phyloP scores from a whole-genome alignment of 2,113 vertebrate species.

The Cryptoleucopteryx plumbea region DNA sequence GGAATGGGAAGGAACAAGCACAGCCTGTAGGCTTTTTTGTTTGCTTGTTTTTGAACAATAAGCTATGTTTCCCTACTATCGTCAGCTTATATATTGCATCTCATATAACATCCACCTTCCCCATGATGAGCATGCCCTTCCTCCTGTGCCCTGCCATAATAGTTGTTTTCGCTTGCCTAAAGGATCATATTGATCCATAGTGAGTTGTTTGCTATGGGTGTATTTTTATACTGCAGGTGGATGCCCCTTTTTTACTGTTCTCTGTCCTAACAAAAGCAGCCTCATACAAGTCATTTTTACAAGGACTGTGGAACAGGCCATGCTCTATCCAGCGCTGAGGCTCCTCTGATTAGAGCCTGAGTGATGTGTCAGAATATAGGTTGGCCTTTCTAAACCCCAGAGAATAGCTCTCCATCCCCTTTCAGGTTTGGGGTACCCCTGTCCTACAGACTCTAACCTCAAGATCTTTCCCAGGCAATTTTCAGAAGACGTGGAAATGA shows the following conservation, averaged over 20 bases:
- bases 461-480: background rate
- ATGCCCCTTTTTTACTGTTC: background rate
- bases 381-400: background rate
- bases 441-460: background rate
- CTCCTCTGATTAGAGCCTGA: background rate
- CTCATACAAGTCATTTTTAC: background rate
- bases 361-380: background rate
- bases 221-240: background rate
- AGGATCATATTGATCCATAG: background rate
- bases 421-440: background rate
- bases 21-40: background rate
- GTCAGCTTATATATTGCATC: background rate
- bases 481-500: background rate
- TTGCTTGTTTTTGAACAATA: background rate
- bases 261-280: background rate
- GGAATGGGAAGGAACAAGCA: background rate
- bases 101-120: background rate
- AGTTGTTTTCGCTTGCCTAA: background rate
- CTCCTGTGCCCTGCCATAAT: background rate
- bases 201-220: background rate
- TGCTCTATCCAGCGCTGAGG: background rate
- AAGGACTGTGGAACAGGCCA: background rate
- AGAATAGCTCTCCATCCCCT: background rate
- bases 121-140: background rate
- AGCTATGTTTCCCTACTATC: background rate